Percentiles rank a stretch among this genome's conserved stretches.
phyloP scores from a whole-genome alignment of 2,888 invertebrate species.

The Lasioglossum malachurum region DNA sequence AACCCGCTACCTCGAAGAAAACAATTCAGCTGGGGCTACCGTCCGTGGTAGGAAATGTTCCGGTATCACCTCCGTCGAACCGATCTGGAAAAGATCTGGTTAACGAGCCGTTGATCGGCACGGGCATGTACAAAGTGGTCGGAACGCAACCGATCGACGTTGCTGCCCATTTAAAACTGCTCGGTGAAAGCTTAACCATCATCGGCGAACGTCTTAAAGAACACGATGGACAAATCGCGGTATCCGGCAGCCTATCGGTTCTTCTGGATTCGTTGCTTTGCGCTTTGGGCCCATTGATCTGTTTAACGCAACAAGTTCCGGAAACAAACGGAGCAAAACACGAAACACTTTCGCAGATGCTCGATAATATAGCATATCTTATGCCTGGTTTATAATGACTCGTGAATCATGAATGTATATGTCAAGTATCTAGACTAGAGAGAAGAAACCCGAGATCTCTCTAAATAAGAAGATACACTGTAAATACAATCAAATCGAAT shows the following conservation, averaged over 20 bases:
- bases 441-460: background rate
- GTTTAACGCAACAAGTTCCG: slow-evolving; percentile 93
- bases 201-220: slow-evolving; percentile 97
- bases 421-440: slow-evolving; percentile 33
- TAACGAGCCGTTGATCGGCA: slow-evolving; percentile 82
- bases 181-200: slow-evolving; percentile 97
- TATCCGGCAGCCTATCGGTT: slow-evolving; percentile 97
- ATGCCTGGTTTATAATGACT: slow-evolving; percentile 85
- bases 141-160: slow-evolving; percentile 94
- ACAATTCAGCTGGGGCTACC: slow-evolving; percentile 83
- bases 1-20: slow-evolving; percentile 78
- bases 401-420: slow-evolving; percentile 38
- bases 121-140: slow-evolving; percentile 87
- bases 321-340: slow-evolving; percentile 86
- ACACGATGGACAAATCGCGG: slow-evolving; percentile 98
- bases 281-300: slow-evolving; percentile 94
- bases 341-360: slow-evolving; percentile 88
- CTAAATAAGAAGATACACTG: slow-evolving; percentile 44
- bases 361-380: slow-evolving; percentile 98
- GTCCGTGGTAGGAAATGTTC: slow-evolving; percentile 78
- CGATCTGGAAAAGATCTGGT: slow-evolving; percentile 81
- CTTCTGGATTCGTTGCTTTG: slow-evolving; percentile 96
- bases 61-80: slow-evolving; percentile 79
- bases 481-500: slow-evolving; percentile 49
- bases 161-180: slow-evolving; percentile 95